Percentiles rank a stretch among this genome's conserved stretches.
These are phyloP conservation scores for Lepus oiostolus DNA, from an alignment of 2,797 vertebrate genomes.

Conservation along the genomic window DNA sequence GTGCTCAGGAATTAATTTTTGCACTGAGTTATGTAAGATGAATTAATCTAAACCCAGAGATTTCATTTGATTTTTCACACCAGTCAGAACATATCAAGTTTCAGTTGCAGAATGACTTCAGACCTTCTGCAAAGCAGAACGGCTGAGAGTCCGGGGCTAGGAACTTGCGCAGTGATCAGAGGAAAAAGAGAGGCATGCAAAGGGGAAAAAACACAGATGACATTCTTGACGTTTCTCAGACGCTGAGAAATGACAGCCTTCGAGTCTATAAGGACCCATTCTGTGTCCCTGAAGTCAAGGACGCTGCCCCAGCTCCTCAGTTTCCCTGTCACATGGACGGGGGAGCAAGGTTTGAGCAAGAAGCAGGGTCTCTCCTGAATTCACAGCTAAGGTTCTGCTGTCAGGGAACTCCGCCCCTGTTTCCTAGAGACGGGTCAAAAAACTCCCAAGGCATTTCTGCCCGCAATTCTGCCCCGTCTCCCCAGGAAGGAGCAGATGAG, in stretches of 20 bases:
- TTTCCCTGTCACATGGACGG: neutral
- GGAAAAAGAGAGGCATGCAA: neutral
- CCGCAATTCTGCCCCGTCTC: neutral
- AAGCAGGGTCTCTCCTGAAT: neutral
- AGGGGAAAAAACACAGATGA: neutral
- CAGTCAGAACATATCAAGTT: neutral
- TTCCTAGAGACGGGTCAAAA: conserved; percentile 12
- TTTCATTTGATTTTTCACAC: conserved; percentile 50
- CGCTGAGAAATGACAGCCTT: conserved; percentile 8
- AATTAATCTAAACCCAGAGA: conserved; percentile 16
- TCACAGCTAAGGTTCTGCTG: conserved; percentile 17
- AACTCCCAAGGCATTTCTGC: neutral
- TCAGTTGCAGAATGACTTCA: neutral
- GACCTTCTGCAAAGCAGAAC: neutral
- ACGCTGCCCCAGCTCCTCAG: neutral
- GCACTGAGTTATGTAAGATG: neutral
- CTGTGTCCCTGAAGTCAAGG: neutral
- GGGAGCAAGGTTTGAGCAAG: neutral
- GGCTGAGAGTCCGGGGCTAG: neutral
- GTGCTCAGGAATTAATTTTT: neutral
- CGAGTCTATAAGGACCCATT: neutral
- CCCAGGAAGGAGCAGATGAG: neutral
- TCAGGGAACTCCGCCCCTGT: neutral
- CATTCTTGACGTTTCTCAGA: neutral
- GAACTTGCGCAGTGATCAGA: conserved; percentile 11